A percentile compares a stretch with the other conserved stretches of the same genome.
phyloP scores from a whole-genome alignment of 2,888 invertebrate genomes.

The Spilosoma lubricipeda region DNA sequence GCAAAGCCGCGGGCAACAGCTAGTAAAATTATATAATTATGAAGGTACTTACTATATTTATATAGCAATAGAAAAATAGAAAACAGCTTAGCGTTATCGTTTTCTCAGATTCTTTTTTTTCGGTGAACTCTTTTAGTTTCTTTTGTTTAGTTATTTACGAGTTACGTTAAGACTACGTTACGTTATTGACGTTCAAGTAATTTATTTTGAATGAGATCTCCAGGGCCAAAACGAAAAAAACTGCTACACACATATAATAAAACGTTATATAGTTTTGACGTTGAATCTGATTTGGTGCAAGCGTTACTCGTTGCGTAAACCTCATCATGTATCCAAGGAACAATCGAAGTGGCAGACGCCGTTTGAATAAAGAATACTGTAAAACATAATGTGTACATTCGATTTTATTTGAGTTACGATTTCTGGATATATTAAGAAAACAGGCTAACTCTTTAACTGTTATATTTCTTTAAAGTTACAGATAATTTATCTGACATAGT shows the following conservation, averaged over 20 bases:
- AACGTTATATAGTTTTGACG: neutral
- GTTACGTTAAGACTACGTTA: neutral
- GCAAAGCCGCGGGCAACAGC: no score
- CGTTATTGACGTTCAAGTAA: neutral
- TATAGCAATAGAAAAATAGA: no score
- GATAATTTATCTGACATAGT: no score
- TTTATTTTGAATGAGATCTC: neutral
- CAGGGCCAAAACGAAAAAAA: neutral
- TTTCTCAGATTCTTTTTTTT: neutral
- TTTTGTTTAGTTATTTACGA: neutral
- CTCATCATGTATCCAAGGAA: slow-evolving; percentile 37
- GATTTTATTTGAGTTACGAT: neutral
- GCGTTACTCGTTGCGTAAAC: slow-evolving; percentile 32
- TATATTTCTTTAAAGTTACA: no score
- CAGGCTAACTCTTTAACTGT: neutral
- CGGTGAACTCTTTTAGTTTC: neutral
- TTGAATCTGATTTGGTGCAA: slow-evolving; percentile 9
- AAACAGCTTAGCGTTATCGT: no score
- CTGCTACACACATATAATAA: neutral
- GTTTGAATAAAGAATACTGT: slow-evolving; percentile 34
- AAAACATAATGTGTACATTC: neutral
- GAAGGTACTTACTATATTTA: no score
- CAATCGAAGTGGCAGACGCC: slow-evolving; percentile 34
- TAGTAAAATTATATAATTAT: no score
- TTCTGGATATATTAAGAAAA: neutral